Evolutionary conservation across 2,797 vertebrate genomes (phyloP), one percentile per base, ranked within the genome.

Genomic region (Microctenopoma lineatum): DNA sequence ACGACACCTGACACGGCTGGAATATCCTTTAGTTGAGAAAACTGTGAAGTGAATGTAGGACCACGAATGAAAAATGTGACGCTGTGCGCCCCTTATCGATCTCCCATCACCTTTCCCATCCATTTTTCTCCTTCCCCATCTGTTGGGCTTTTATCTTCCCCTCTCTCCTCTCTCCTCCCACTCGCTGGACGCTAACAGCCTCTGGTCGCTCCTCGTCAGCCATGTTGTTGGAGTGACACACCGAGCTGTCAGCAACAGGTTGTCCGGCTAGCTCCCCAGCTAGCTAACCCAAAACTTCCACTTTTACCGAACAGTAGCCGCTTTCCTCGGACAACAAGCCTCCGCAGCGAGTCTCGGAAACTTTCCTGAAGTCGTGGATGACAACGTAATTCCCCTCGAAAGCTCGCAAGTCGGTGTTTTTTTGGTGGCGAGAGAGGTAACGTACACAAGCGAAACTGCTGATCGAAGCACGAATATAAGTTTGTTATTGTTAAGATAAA

Each of bases 201-300:
- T 27, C 80, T 36, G 54, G 59, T 70, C 77, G 73, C 45, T 51
- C 61, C 45, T 51, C 61, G 90, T 92, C 91, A 92, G 92, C 92
- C 92, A 93, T 93, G 89, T 93, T 93, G 88, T 91, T 89, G 85
- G 74, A 84, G 85, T 91, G 87, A 91, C 85, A 86, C 78, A 73
- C 79, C 0, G 77, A 90, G 77, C 89, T 91, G 90, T 90, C 92
- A 92, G 90, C 91, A 93, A 93, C 91, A 93, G 89, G 89, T 92
- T 26, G 77, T 70, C 47, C 9, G 46, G 80, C 47, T 11, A n/a
- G 62, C 12, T 59, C 15, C 55, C 60, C 64, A 1, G 58, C 16
- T 11, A 57, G 38, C 38, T 39, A 11, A 39, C 10, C 38, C 2
- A 34, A 8, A 81, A 84, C 78, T 70, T 54, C 1, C 4, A 26